These are phyloP conservation scores for Leuctra nigra DNA, from an alignment of 2,888 invertebrate genomes.

Conservation along the genomic window DNA sequence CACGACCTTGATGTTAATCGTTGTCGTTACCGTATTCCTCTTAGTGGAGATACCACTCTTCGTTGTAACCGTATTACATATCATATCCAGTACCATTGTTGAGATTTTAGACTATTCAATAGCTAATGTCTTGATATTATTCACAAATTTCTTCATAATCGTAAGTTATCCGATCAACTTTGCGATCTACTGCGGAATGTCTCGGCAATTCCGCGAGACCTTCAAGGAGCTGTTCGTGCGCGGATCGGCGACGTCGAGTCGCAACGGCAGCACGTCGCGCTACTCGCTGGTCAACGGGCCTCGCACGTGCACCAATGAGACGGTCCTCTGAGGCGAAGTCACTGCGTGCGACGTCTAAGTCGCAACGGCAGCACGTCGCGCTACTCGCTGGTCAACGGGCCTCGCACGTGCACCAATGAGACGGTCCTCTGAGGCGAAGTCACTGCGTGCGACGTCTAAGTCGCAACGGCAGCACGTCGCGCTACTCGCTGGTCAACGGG, in stretches of 20 bases:
- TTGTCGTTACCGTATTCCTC: constrained; percentile 77
- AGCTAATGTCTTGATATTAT: constrained; percentile 67
- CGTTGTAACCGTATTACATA: constrained; percentile 74
- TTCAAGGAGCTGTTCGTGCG: constrained; percentile 78
- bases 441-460: constrained; percentile 31
- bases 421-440: constrained; percentile 56
- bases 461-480: constrained; percentile 62
- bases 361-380: not conserved
- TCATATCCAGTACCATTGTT: constrained; percentile 65
- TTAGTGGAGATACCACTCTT: constrained; percentile 78
- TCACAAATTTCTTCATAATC: constrained; percentile 88
- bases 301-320: constrained; percentile 71
- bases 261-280: constrained; percentile 63
- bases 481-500: constrained; percentile 75
- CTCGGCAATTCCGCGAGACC: constrained; percentile 86
- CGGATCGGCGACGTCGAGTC: constrained; percentile 49
- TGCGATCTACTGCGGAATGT: constrained; percentile 95
- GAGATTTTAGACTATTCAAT: constrained; percentile 70
- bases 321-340: constrained; percentile 54
- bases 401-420: constrained; percentile 71
- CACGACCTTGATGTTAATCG: constrained; percentile 81
- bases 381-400: constrained; percentile 62
- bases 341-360: not conserved
- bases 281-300: constrained; percentile 79
- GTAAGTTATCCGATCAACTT: constrained; percentile 91